These are phyloP conservation scores for Protonibea diacanthus DNA, from an alignment of 2,797 vertebrate species.

Conservation along the genomic window DNA sequence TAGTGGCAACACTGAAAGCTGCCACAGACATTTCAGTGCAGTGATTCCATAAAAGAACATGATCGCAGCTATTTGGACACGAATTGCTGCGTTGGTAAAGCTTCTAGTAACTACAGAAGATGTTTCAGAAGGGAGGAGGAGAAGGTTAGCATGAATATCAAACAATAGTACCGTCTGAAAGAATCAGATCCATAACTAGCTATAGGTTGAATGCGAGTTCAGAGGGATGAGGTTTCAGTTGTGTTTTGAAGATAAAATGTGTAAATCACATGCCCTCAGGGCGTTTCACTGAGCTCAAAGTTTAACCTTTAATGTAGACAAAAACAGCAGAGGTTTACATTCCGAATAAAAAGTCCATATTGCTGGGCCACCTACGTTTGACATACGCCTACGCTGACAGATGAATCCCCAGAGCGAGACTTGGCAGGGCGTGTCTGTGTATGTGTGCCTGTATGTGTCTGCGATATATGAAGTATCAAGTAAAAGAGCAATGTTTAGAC, in stretches of 20 bases:
- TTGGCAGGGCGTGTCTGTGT: background rate
- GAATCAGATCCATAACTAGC: background rate
- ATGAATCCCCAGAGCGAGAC: background rate
- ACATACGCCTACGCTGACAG: too few species aligned
- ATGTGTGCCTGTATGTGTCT: background rate
- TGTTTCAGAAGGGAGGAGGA: background rate
- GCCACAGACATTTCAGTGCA: too few species aligned
- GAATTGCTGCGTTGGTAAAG: background rate
- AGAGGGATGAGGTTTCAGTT: background rate
- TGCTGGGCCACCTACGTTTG: background rate
- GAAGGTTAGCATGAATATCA: background rate
- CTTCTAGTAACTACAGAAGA: background rate
- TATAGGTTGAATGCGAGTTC: conserved; percentile 12
- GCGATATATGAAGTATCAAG: background rate
- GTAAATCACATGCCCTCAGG: conserved; percentile 1
- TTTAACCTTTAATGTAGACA: conserved; percentile 2
- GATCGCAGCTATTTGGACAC: background rate
- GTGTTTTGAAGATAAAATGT: conserved; percentile 21
- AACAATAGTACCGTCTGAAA: background rate
- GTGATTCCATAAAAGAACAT: background rate
- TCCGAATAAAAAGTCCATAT: conserved; percentile 3
- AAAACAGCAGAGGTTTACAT: background rate
- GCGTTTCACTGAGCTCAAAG: background rate
- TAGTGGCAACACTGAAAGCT: too few species aligned
- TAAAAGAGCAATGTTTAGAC: background rate